These are phyloP conservation scores for Esox masquinongy DNA, from an alignment of 2,797 vertebrate species.

Conservation along the genomic window DNA sequence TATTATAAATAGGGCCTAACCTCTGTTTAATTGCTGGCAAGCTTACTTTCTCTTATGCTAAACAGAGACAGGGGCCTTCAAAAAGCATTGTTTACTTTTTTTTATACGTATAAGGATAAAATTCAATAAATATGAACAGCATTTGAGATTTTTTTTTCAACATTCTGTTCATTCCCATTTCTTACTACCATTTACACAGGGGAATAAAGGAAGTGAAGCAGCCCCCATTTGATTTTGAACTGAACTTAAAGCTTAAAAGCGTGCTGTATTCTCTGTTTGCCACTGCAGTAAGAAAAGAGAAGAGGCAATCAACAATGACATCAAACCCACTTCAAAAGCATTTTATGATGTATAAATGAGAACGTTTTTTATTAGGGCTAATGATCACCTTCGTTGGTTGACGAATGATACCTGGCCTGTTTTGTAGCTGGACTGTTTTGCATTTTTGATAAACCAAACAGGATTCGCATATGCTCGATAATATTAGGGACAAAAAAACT, in stretches of 20 bases:
- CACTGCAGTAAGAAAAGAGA: neutral
- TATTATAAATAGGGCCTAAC: no score
- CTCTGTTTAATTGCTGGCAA: slow-evolving; percentile 65
- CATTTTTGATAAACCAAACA: neutral
- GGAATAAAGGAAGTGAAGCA: slow-evolving; percentile 47
- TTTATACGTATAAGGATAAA: neutral
- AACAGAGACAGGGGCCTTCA: slow-evolving; percentile 21
- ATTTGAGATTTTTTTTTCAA: slow-evolving; percentile 45
- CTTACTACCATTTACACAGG: slow-evolving; percentile 37
- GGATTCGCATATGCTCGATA: neutral
- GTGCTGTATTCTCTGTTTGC: neutral
- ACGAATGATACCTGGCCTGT: neutral
- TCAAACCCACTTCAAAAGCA: neutral
- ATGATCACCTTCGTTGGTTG: neutral
- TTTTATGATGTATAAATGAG: neutral
- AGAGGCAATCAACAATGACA: neutral
- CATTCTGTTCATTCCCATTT: slow-evolving; percentile 52
- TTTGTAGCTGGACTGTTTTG: neutral
- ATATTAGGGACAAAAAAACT: no score
- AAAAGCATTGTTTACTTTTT: neutral
- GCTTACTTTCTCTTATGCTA: slow-evolving; percentile 45
- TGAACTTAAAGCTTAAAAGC: neutral
- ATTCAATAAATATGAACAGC: neutral
- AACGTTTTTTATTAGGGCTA: neutral
- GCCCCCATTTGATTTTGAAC: neutral